Conservation (phyloP, 92 coral and sea anemone species). For the Umimayanthus chanpuru region DNA sequence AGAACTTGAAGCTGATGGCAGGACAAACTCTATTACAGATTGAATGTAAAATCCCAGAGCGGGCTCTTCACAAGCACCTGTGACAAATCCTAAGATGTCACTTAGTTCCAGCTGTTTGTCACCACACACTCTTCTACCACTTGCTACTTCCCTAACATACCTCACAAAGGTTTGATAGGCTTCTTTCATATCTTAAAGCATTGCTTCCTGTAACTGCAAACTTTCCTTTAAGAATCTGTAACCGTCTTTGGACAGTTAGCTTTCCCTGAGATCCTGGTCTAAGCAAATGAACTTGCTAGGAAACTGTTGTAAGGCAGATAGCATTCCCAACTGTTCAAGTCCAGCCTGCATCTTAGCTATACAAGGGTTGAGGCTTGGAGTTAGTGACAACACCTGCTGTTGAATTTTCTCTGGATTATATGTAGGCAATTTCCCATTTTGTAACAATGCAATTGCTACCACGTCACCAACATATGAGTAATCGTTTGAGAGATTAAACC, state of each 20-base stretch:
- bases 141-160: conserved; percentile 68
- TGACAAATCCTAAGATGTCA: conserved; percentile 54
- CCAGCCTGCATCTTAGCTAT: conserved; percentile 57
- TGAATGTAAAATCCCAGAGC: too few species aligned
- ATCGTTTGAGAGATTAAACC: conserved; percentile 31
- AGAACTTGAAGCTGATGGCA: too few species aligned
- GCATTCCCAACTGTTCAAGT: conserved; percentile 60
- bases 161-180: conserved; percentile 62
- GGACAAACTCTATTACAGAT: too few species aligned
- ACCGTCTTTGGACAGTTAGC: conserved; percentile 52
- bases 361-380: conserved; percentile 51
- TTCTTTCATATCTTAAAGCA: conserved; percentile 52
- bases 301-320: conserved; percentile 61
- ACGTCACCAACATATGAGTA: conserved; percentile 57
- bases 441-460: conserved; percentile 63
- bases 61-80: too few species aligned
- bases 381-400: conserved; percentile 51
- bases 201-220: conserved; percentile 72
- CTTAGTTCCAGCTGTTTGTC: conserved; percentile 42
- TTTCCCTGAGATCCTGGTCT: conserved; percentile 57
- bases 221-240: conserved; percentile 60
- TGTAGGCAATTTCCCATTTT: conserved; percentile 63
- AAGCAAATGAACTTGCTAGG: conserved; percentile 58
- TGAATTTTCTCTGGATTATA: conserved; percentile 52
- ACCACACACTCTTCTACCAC: conserved; percentile 60